These are phyloP conservation scores for Leistus spinibarbis DNA, from an alignment of 2,888 invertebrate species.

Conservation along the genomic window DNA sequence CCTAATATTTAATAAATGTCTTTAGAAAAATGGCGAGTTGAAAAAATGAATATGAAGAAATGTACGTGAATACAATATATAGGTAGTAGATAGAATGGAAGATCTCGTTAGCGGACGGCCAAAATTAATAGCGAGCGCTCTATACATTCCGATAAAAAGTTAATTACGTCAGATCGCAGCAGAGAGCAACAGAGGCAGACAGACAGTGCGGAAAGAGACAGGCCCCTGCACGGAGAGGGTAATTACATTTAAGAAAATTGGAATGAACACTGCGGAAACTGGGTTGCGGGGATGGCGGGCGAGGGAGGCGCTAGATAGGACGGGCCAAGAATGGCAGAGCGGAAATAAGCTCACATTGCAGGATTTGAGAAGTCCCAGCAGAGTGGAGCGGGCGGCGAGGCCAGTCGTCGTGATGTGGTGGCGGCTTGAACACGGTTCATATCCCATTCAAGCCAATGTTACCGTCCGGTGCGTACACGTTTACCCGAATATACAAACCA, in stretches of 20 bases:
- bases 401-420: not conserved
- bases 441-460: not conserved
- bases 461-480: not conserved
- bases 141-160: conserved; percentile 32
- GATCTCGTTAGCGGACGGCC: not conserved
- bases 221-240: conserved; percentile 1
- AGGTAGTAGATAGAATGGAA: too few relatives aligned
- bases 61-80: too few relatives aligned
- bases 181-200: conserved; percentile 3
- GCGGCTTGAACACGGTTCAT: not conserved
- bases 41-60: too few relatives aligned
- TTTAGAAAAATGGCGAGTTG: too few relatives aligned
- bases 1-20: too few relatives aligned
- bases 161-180: conserved; percentile 22
- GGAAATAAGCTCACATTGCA: conserved; percentile 23
- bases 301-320: not conserved
- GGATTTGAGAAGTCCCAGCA: conserved; percentile 7
- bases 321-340: not conserved
- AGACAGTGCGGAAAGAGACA: not conserved
- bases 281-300: not conserved
- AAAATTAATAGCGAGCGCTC: conserved; percentile 28
- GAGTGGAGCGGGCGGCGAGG: too few relatives aligned
- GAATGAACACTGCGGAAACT: conserved; percentile 27
- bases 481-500: not conserved
- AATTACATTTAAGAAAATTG: conserved; percentile 35